Evolutionary conservation across 92 coral and sea anemone genomes (phyloP).

Genomic region (Epizoanthus illoricatus): DNA sequence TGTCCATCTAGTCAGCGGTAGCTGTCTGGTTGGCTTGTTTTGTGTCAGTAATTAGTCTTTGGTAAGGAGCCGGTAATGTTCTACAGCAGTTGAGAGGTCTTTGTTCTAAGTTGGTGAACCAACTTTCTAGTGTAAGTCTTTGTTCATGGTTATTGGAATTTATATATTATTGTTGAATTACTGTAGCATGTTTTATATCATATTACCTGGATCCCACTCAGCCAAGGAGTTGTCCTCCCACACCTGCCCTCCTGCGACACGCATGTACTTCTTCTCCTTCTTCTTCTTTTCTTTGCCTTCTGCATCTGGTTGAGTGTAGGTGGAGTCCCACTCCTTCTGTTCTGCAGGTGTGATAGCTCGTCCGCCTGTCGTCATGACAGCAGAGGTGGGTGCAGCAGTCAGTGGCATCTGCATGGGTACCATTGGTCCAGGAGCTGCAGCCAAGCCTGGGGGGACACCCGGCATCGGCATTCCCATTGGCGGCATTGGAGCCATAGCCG

Average conservation of each 20-base stretch:
- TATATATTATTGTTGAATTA: no score
- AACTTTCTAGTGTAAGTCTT: no score
- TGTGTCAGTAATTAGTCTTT: no score
- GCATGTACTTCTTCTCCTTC: conserved; percentile 79
- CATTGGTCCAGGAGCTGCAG: conserved; percentile 53
- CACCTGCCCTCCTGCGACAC: conserved; percentile 93
- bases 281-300: conserved; percentile 82
- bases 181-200: not conserved
- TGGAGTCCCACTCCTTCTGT: conserved; percentile 94
- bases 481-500: conserved; percentile 35
- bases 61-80: no score
- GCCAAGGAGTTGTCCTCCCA: conserved; percentile 92
- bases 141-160: no score
- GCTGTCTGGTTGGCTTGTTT: no score
- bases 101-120: no score
- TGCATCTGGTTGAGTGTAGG: conserved; percentile 77
- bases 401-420: conserved; percentile 70
- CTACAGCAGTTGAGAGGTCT: no score
- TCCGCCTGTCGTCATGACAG: conserved; percentile 28
- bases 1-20: no score
- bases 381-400: conserved; percentile 46
- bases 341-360: conserved; percentile 92
- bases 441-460: conserved; percentile 50
- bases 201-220: conserved; percentile 92
- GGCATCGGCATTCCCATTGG: conserved; percentile 36